Base-by-base conservation (phyloP, 1,140 invertebrate species). In the Brachionus sp. region DNA sequence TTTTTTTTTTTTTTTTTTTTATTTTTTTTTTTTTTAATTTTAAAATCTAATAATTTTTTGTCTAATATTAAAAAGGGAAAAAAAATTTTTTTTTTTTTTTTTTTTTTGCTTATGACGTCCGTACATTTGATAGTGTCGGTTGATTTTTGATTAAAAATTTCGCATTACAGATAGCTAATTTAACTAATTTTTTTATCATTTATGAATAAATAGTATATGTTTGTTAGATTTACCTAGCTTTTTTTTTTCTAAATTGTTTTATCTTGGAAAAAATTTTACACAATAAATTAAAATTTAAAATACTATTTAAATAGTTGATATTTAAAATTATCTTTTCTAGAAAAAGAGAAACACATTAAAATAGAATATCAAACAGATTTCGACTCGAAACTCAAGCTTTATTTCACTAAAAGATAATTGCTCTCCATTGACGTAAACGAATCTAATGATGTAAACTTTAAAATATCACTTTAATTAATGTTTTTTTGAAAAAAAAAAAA, bases 271-370 rank as follows among this genome's bases (percentile, higher is more conserved):
- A 46, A 57, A 19, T 7, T 19, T 6, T 23, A 25, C 19, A 57
- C 19, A 57, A 57, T 57, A 57, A 57, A 57, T 57, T 57, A 57
- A 57, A 57, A 57, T 57, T 57, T 57, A 23, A 57, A 57, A 57
- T 57, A 23, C 3, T 33, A 29, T 66, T 66, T 66, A n/a, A n/a
- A n/a, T n/a, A 29, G 29, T 29, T 29, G 64, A 66, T 33, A 66
- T 66, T 66, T 66, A 66, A 66, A 29, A 66, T 33, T 66, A 37
- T 66, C 33, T 66, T 66, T 33, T 33, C 12, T 12, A 66, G n/a
- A n/a, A 0, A 7, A 35, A 66, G n/a, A 37, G 13, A 33, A 66
- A 57, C 1, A 46, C 10, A 57, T 57, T 19, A 57, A 7, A 19
- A 57, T 13, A 33, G 64, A 70, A 39, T n/a, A 70, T 37, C 33